A percentile compares a stretch with the other conserved stretches of the same genome.
Conservation (phyloP, 2,797 vertebrate species). For the Gobionotothen gibberifrons region DNA sequence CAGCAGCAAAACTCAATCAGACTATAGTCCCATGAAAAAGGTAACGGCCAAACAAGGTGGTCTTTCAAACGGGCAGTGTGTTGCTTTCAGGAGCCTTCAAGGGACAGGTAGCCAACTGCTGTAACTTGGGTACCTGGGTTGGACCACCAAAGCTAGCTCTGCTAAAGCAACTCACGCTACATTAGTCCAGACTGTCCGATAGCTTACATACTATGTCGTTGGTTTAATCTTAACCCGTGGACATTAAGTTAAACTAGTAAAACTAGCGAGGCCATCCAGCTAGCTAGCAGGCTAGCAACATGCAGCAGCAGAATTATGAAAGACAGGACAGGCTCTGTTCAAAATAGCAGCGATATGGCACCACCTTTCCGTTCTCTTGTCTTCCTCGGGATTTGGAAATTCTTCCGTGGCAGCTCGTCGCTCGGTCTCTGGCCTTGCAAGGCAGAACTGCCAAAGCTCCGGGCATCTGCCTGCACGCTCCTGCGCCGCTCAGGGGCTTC, state of each 20-base stretch:
- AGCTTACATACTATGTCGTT: background rate
- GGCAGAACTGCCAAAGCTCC: slow-evolving; percentile 76
- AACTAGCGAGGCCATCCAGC: slow-evolving; percentile 19
- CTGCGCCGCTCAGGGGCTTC: slow-evolving; percentile 83
- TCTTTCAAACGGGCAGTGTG: slow-evolving; percentile 28
- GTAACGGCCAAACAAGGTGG: slow-evolving; percentile 36
- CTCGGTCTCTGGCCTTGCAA: slow-evolving; percentile 68
- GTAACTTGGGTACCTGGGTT: slow-evolving; percentile 35
- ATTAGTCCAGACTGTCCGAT: background rate
- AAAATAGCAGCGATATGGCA: slow-evolving; percentile 73
- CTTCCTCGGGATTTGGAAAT: slow-evolving; percentile 87
- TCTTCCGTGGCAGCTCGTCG: slow-evolving; percentile 82
- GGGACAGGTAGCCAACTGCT: slow-evolving; percentile 26
- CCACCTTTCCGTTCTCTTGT: slow-evolving; percentile 85
- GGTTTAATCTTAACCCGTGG: background rate
- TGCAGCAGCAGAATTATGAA: slow-evolving; percentile 70
- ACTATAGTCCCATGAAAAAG: background rate
- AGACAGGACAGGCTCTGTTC: slow-evolving; percentile 69
- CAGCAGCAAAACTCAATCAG: background rate
- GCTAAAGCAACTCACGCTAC: slow-evolving; percentile 28
- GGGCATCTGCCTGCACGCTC: slow-evolving; percentile 71
- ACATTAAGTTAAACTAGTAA: slow-evolving; percentile 12
- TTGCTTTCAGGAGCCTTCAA: slow-evolving; percentile 38
- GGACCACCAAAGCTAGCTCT: slow-evolving; percentile 26
- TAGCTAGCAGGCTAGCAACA: slow-evolving; percentile 71